phyloP scores from a whole-genome alignment of 2,797 vertebrate genomes.

The Allobates femoralis region DNA sequence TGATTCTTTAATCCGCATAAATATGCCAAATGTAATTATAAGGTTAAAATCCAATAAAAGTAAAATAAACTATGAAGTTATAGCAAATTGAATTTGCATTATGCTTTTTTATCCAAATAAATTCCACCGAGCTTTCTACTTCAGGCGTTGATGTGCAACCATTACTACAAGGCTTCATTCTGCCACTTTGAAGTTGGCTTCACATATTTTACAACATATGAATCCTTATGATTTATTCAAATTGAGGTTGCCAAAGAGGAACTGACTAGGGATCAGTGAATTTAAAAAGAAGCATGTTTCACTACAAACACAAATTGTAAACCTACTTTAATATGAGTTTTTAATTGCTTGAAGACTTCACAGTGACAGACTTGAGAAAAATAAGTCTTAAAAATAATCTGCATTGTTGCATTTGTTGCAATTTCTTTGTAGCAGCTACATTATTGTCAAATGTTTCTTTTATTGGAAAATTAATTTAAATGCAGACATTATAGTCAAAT shows the following conservation, averaged over 20 bases:
- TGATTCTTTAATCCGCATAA: conserved; percentile 57
- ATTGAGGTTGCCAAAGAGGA: conserved; percentile 58
- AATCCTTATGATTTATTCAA: conserved; percentile 63
- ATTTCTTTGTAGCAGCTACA: background rate
- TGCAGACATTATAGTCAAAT: background rate
- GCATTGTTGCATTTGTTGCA: conserved; percentile 5
- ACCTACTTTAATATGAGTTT: conserved; percentile 56
- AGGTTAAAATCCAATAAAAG: conserved; percentile 65
- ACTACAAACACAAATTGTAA: conserved; percentile 58
- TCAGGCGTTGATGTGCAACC: conserved; percentile 60
- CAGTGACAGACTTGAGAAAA: conserved; percentile 42
- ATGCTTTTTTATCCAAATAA: conserved; percentile 64
- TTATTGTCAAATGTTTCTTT: background rate
- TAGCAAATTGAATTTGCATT: conserved; percentile 63
- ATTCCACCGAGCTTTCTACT: conserved; percentile 63
- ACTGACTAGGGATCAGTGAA: conserved; percentile 59
- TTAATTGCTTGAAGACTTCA: conserved; percentile 58
- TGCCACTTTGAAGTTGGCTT: conserved; percentile 59
- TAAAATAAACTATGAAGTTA: conserved; percentile 63
- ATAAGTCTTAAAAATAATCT: conserved; percentile 18
- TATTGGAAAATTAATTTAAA: background rate
- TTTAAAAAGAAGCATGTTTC: conserved; percentile 50
- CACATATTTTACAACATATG: conserved; percentile 62
- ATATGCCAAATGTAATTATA: conserved; percentile 64
- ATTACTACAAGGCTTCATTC: conserved; percentile 58